Evolutionary conservation across 1,140 invertebrate genomes (phyloP), one percentile per base, ranked within the genome.

Genomic region (Amyelois transitella): DNA sequence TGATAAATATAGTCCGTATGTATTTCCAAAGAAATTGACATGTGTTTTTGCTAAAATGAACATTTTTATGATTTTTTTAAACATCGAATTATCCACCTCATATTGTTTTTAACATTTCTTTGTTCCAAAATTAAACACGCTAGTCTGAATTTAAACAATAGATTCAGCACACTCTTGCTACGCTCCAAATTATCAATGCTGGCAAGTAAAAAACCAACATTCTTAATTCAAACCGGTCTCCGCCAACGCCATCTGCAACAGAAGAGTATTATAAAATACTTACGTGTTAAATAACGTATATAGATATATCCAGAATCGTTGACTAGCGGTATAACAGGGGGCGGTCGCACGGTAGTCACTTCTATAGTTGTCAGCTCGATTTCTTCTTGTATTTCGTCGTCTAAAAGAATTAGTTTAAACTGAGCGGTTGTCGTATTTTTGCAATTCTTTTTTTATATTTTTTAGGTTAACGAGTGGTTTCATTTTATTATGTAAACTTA

Each of bases 241-340:
- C 19, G 19, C 0, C 7, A 22, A 12, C 38, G 51, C n/a, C 51
- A 43, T 52, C 73, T 73, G 72, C 32, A 72, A 75, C 63, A 75
- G 18, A 66, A 55, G 32, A 62, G 60, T 50, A 6, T 4, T 43
- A 52, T 25, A 28, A 19, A 19, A 45, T 18, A 86, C 83, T 86
- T 84, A 86, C 83, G 83, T 78, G 83, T 86, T 14, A 86, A 62
- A 53, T 84, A 86, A 64, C 74, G 71, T 72, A 86, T 86, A 77
- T 73, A 81, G 66, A 81, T 69, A 59, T 73, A 74, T 48, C 64
- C 67, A 45, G 80, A 69, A 44, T 81, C 74, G 69, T 83, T 84
- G 45, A 80, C 65, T 7, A 68, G 61, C 24, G 72, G 77, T 55
- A 76, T 62, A 18, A 64, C 63, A 4, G 76, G 61, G 19, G 72